Evolutionary conservation across 2,888 invertebrate genomes (phyloP).

Genomic region (Phragmatobia fuliginosa): DNA sequence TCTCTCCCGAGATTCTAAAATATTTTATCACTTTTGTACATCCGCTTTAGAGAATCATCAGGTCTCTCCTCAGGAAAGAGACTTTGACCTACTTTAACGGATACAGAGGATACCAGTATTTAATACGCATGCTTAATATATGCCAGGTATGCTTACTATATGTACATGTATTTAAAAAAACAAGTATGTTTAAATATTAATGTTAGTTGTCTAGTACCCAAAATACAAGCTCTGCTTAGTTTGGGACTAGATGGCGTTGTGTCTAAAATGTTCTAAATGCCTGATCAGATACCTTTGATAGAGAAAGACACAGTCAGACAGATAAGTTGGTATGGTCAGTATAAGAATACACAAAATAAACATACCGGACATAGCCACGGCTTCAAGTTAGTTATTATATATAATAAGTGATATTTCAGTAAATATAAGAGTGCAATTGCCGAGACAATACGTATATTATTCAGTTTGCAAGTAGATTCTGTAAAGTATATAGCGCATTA

Average conservation of each 20-base stretch:
- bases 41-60: too few relatives aligned
- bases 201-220: too few relatives aligned
- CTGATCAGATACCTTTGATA: neutral
- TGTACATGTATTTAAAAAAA: too few relatives aligned
- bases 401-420: constrained; percentile 5
- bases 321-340: neutral
- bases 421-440: neutral
- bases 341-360: neutral
- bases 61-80: too few relatives aligned
- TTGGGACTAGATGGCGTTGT: too few relatives aligned
- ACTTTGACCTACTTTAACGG: too few relatives aligned
- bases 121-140: neutral
- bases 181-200: too few relatives aligned
- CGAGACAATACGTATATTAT: constrained; percentile 30
- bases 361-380: neutral
- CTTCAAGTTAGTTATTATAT: neutral
- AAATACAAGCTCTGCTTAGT: too few relatives aligned
- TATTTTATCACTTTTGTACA: neutral
- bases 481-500: constrained; percentile 29
- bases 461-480: constrained; percentile 18
- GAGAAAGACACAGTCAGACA: neutral
- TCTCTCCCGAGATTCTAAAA: neutral
- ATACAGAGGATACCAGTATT: too few relatives aligned
- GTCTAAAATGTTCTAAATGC: neutral
- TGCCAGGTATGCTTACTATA: too few relatives aligned